Base-by-base conservation (phyloP, 2,888 invertebrate genomes). In the Xanthorhoe designata region DNA sequence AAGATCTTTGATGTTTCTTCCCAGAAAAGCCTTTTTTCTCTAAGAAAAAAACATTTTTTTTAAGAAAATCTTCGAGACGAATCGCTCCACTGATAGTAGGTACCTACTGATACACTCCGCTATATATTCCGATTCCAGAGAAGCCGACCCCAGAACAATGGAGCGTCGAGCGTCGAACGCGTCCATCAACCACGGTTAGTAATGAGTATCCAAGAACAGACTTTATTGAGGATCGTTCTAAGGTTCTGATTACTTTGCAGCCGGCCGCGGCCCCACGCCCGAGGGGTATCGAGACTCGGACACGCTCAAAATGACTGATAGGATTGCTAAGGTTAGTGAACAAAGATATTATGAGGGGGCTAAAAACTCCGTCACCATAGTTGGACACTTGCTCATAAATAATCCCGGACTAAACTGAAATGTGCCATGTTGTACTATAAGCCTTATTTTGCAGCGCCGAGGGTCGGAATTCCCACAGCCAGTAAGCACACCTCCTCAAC, bases 91-190 rank as follows among this genome's bases (percentile, higher is more conserved):
- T n/a, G n/a, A n/a, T n/a, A n/a, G n/a, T n/a, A n/a, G n/a, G n/a
- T n/a, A n/a, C n/a, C n/a, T n/a, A n/a, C n/a, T n/a, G n/a, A n/a
- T n/a, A n/a, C n/a, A n/a, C n/a, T n/a, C n/a, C n/a, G n/a, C n/a
- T n/a, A n/a, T n/a, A n/a, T 24, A 24, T 38, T 19, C 15, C n/a
- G n/a, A 47, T 60, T 86, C 19, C 79, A 92, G 94, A 82, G 93
- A 95, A 86, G 78, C 85, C 17, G 91, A 92, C 18, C 89, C 78
- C 15, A 86, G 84, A 67, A 86, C 79, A 63, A 79, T 87, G 68
- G 95, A 94, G 77, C 85, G 94, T 61, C 85, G 92, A 83, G 88
- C 92, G 59, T 94, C 93, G 6, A 94, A 94, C 70, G 88, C 92
- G 35, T 94, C 94, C 0, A 90, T 93, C 38, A 92, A 92, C 67